Evolutionary conservation across 2,113 vertebrate genomes (phyloP).

Genomic region (Penelope pileata): DNA sequence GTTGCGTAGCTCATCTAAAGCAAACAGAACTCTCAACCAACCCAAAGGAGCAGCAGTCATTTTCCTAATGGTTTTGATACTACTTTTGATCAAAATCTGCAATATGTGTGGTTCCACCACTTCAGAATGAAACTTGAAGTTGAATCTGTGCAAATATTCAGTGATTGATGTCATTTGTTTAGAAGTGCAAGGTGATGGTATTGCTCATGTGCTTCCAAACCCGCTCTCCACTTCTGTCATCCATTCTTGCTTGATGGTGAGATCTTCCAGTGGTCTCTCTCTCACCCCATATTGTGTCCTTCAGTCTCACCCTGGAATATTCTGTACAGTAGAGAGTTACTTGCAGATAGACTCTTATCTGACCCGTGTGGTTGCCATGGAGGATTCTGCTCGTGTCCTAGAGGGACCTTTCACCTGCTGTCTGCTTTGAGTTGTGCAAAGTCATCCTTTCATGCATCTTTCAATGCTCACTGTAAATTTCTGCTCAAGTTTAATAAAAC

Average conservation of each 20-base stretch:
- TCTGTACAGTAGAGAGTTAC: background rate
- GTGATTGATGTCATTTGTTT: background rate
- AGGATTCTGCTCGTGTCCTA: background rate
- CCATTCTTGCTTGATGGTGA: fast-evolving
- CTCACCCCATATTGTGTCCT: background rate
- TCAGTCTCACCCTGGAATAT: background rate
- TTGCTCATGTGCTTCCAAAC: background rate
- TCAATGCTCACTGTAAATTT: background rate
- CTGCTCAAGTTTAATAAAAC: background rate
- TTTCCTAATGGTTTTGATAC: background rate
- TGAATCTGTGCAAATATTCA: background rate
- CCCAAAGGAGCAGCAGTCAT: background rate
- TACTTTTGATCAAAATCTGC: background rate
- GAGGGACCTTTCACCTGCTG: background rate
- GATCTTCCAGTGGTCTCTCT: background rate
- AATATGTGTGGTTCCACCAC: background rate
- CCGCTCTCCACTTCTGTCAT: fast-evolving
- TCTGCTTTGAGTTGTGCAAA: background rate
- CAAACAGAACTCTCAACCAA: background rate
- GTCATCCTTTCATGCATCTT: background rate
- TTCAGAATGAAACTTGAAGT: background rate
- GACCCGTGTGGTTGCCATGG: background rate
- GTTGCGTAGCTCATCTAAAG: background rate
- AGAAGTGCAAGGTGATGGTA: background rate
- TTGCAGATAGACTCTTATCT: background rate